Base-by-base conservation (phyloP, 2,113 vertebrate species). In the Hippopotamus amphibius region DNA sequence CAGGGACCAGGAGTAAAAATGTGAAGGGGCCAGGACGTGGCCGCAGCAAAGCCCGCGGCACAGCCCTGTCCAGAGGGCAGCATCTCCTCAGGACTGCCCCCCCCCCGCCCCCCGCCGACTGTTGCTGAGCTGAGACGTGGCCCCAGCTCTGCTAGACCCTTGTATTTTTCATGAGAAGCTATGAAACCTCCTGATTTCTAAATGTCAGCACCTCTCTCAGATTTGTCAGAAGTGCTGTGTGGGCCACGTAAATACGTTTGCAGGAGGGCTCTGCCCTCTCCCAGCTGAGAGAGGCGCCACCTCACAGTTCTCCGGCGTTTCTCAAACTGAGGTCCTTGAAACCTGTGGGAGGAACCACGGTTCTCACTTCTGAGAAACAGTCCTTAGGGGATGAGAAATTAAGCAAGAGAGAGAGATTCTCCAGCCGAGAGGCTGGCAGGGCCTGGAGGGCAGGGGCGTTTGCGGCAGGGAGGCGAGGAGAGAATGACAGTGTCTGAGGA, bases 41-140 rank as follows among this genome's bases (percentile, higher is more conserved):
- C 41, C 6, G 0, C 19, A 4, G 43, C 55, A 1, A 1, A 21
- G 76, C 76, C 7, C 6, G 74, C 24, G 77, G 28, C 46, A 14
- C 26, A 2, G 66, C 66, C 74, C 76, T 7, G 12, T 14, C 14
- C 5, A 2, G 24, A 55, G 81, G 48, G 69, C 33, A 63, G 33
- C 57, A 21, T 66, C 86, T 26, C 61, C n/a, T 43, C 77, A 7
- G 68, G 37, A 37, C 37, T 37, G 2, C 37, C 37, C 37, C 37
- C 37, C 37, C 7, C 3, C 71, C 24, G 14, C 24, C 17, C 12
- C 24, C 0, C 5, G n/a, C 65, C 0, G 0, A 15, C 28, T 0
- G 0, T 11, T 4, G 22, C 79, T 6, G 33, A 61, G 53, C 72
- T n/a, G 33, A 24, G 19, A 95, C 5, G 33, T 12, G 46, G 33